These are phyloP conservation scores for Limosa lapponica DNA, from an alignment of 2,797 vertebrate species.

Conservation along the genomic window DNA sequence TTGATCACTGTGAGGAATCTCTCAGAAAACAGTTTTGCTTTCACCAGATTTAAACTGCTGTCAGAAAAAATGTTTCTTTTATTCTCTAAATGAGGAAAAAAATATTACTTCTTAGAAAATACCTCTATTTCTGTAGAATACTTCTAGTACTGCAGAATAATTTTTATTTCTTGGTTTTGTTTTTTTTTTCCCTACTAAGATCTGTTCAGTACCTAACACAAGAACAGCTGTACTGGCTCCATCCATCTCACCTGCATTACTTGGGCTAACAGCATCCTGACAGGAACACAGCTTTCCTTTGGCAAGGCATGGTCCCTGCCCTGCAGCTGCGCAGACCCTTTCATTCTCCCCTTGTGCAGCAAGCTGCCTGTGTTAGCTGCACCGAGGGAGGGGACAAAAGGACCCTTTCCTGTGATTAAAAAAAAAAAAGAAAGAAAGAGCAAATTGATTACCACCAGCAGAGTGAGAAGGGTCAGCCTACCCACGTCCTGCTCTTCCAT, in stretches of 20 bases:
- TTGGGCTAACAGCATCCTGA: not conserved
- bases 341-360: not conserved
- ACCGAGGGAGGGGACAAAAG: not conserved
- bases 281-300: not conserved
- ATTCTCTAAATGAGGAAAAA: not conserved
- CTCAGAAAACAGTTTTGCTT: not conserved
- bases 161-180: not conserved
- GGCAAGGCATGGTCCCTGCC: not conserved
- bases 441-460: not conserved
- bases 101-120: not conserved
- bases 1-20: not conserved
- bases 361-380: not conserved
- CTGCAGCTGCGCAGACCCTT: not conserved
- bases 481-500: not conserved
- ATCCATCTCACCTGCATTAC: not conserved
- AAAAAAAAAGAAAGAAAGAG: not conserved
- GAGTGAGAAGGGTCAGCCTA: not conserved
- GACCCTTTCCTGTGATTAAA: not conserved
- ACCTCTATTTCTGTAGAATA: not conserved
- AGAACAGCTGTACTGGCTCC: not conserved
- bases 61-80: not conserved
- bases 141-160: not conserved
- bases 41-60: not conserved
- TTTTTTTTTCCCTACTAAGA: not conserved
- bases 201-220: not conserved